Percentiles rank a stretch among this genome's conserved stretches.
phyloP scores from a whole-genome alignment of 2,113 vertebrate species.

The Mustela nigripes region DNA sequence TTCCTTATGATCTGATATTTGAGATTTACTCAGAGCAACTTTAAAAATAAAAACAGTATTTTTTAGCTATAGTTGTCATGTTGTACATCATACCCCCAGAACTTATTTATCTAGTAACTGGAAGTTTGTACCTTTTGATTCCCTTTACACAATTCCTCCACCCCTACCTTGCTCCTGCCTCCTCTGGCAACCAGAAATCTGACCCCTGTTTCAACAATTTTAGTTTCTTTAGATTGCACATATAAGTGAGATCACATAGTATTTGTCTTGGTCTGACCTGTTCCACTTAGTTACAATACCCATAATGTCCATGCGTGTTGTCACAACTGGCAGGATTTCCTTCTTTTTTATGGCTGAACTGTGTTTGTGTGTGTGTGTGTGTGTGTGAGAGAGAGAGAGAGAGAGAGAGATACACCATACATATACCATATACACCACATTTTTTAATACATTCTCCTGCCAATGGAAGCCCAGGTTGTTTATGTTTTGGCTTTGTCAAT shows the following conservation, averaged over 20 bases:
- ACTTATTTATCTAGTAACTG: background rate
- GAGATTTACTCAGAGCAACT: background rate
- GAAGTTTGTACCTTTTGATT: background rate
- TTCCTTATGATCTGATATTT: background rate
- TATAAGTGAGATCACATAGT: background rate
- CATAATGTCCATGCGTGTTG: background rate
- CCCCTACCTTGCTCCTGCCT: background rate
- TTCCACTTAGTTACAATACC: background rate
- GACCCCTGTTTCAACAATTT: background rate
- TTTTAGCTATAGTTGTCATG: background rate
- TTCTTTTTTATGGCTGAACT: background rate
- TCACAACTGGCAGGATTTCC: background rate
- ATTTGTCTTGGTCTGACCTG: background rate
- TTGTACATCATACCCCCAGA: background rate
- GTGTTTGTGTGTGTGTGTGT: background rate
- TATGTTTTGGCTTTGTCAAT: background rate
- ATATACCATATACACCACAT: background rate
- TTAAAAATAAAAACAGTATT: background rate
- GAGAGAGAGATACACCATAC: background rate
- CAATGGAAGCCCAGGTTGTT: background rate
- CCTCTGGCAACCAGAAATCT: background rate
- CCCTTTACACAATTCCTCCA: background rate
- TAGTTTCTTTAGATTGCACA: background rate
- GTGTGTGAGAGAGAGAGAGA: too few species aligned
- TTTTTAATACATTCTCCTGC: background rate